These are phyloP conservation scores for Geodia barretti DNA, from an alignment of 37 sponge, comb jelly and placozoan genomes.

Conservation along the genomic window DNA sequence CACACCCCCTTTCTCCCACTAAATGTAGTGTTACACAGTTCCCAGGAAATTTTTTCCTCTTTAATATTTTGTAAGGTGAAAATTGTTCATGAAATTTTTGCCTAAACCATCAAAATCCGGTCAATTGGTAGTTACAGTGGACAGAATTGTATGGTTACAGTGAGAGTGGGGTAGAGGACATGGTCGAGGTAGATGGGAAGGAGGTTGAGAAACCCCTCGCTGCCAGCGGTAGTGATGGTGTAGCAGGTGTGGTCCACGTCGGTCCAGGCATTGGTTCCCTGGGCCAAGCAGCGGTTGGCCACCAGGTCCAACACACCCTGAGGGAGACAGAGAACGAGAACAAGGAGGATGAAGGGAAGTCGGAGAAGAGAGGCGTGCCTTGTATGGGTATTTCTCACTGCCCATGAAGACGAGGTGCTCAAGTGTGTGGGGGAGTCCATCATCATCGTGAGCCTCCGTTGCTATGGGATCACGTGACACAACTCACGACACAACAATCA, in stretches of 20 bases:
- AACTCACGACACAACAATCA: background rate
- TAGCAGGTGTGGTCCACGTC: constrained; percentile 97
- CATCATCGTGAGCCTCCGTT: constrained; percentile 94
- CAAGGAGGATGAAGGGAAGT: background rate
- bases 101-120: too few relatives aligned
- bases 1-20: too few relatives aligned
- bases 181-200: constrained; percentile 96
- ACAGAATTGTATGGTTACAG: too few relatives aligned
- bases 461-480: constrained; percentile 40
- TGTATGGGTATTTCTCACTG: constrained; percentile 91
- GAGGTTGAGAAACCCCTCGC: constrained; percentile 90
- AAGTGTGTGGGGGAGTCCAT: constrained; percentile 96
- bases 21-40: too few relatives aligned
- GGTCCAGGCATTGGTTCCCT: constrained; percentile 99
- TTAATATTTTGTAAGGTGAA: too few relatives aligned
- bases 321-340: background rate
- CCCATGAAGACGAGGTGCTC: constrained; percentile 99
- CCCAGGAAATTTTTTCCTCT: too few relatives aligned
- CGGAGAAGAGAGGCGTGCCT: constrained; percentile 34
- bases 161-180: constrained; percentile 95
- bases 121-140: too few relatives aligned
- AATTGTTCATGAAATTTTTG: too few relatives aligned
- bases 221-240: constrained; percentile 93
- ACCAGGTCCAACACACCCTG: constrained; percentile 92
- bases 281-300: constrained; percentile 90